Base-by-base conservation (phyloP, 2,888 invertebrate genomes). In the Chaitophorus viminalis region DNA sequence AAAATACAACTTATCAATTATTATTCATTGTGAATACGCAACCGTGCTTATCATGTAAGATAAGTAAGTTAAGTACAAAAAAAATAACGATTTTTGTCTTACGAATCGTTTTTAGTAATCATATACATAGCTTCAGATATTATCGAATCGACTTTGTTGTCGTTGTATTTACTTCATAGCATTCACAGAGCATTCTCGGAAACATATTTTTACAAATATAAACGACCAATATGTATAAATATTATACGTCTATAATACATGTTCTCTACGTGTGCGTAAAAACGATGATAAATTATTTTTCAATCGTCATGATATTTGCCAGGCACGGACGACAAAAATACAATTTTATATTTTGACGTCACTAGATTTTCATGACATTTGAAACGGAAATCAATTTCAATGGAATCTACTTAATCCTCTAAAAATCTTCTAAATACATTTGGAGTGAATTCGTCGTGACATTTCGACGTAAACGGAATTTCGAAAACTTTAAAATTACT, bases 231-330 rank as follows among this genome's bases (percentile, higher is more conserved):
- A 21, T 39, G 8, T 6, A 39, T 46, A 46, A 46, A 46, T 46
- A 46, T 46, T 46, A 46, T 46, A 36, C 6, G 6, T 39, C 6
- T 5, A 39, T 39, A 39, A 39, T 39, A 39, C 8, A 8, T 65
- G 14, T n/a, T 46, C 2, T 1, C 14, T 14, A 14, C 11, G 46
- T 14, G 46, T 46, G 46, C 11, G 46, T 14, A 14, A 46, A n/a
- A 29, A 17, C 6, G 68, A 46, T 81, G 39, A 39, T 39, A 11
- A 68, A 81, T 81, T 46, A 46, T 70, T 82, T 31, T 39, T 82
- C 81, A 31, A 82, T 70, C 46, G 6, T 46, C 72, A 25, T 14
- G 8, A 68, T 6, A 81, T 81, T 60, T 21, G 29, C 8, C 21
- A 29, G 39, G n/a, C 25, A n/a, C 11, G 60, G 3, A n/a, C 36